Percentiles rank a stretch among this genome's conserved stretches.
These are phyloP conservation scores for Potamilus streckersoni DNA, from an alignment of 1,140 invertebrate species.

Conservation along the genomic window DNA sequence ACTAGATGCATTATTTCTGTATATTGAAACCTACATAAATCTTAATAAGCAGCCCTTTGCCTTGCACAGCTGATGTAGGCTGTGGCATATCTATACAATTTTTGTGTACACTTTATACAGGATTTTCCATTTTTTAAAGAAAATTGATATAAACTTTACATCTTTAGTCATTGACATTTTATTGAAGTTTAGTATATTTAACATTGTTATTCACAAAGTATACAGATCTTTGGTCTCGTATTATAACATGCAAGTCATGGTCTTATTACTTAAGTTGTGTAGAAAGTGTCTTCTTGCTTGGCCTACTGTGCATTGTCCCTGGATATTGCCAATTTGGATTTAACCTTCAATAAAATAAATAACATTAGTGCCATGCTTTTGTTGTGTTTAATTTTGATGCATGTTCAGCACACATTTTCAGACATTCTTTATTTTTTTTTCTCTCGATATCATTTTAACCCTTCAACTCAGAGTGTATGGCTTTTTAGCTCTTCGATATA, in stretches of 20 bases:
- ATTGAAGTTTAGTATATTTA: slow-evolving; percentile 24
- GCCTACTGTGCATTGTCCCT: slow-evolving; percentile 24
- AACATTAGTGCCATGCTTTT: slow-evolving; percentile 16
- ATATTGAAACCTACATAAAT: slow-evolving; percentile 8
- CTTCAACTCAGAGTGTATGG: no score
- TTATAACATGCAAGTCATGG: slow-evolving; percentile 6
- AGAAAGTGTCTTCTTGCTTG: slow-evolving; percentile 21
- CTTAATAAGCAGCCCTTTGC: slow-evolving; percentile 22
- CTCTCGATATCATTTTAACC: no score
- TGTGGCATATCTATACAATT: slow-evolving; percentile 24
- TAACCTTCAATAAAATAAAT: slow-evolving; percentile 38
- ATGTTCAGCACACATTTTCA: no score
- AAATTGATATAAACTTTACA: slow-evolving; percentile 29
- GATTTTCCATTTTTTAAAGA: slow-evolving; percentile 20
- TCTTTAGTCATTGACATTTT: slow-evolving; percentile 30
- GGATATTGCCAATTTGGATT: slow-evolving; percentile 36
- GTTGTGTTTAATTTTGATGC: no score
- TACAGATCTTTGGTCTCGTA: not conserved
- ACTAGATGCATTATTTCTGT: slow-evolving; percentile 19
- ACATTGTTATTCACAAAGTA: slow-evolving; percentile 9
- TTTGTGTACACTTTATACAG: slow-evolving; percentile 32
- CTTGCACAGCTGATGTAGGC: slow-evolving; percentile 19
- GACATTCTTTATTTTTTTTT: no score
- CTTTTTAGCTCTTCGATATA: no score
- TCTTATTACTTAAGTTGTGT: slow-evolving; percentile 19